Conservation (phyloP, 2,797 vertebrate genomes). For the Ispidina lecontei region DNA sequence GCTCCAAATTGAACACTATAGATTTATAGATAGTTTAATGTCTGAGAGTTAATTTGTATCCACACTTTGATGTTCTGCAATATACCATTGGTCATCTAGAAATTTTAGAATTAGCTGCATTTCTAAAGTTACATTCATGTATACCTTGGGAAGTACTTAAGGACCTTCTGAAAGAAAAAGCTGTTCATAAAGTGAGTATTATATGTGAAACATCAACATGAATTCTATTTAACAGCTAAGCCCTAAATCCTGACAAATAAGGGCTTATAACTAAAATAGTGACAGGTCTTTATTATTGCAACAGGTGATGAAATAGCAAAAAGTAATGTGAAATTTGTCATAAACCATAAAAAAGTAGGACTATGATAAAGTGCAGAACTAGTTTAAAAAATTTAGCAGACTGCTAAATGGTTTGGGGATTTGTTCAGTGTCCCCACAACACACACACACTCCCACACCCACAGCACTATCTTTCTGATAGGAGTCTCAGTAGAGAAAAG, state of each 20-base stretch:
- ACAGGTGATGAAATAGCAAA: constrained; percentile 35
- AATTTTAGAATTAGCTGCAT: background rate
- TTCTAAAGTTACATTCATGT: constrained; percentile 13
- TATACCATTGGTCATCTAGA: background rate
- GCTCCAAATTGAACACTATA: background rate
- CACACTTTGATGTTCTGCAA: background rate
- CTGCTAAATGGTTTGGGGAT: background rate
- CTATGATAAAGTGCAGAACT: background rate
- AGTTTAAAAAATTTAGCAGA: constrained; percentile 2
- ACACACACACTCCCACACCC: background rate
- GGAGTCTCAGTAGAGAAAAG: constrained; percentile 13
- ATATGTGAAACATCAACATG: constrained; percentile 46
- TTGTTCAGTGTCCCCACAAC: background rate
- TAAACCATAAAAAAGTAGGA: constrained; percentile 20
- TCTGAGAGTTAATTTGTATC: background rate
- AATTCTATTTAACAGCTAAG: constrained; percentile 37
- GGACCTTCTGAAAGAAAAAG: constrained; percentile 12
- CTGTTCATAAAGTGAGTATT: background rate
- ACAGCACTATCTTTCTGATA: constrained; percentile 10
- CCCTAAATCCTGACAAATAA: constrained; percentile 42
- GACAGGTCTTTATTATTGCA: background rate
- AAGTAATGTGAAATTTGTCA: constrained; percentile 32
- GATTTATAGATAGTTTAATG: background rate
- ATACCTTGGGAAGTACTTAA: background rate
- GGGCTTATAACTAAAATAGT: constrained; percentile 24